Evolutionary conservation across 2,113 vertebrate species (phyloP).

Genomic region (Ictalurus punctatus): DNA sequence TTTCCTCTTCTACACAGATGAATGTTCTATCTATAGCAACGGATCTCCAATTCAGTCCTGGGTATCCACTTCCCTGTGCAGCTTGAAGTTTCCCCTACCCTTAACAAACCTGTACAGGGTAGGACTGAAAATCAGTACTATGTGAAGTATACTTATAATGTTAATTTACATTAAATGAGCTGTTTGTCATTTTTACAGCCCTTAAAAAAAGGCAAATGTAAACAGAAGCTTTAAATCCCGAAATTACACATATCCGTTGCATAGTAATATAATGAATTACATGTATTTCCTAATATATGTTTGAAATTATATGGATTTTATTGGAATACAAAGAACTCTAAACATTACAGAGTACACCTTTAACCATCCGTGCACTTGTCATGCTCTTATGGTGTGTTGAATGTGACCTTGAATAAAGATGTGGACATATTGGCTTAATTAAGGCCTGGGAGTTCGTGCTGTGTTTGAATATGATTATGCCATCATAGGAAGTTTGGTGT

Average conservation of each 20-base stretch:
- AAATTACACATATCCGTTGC: neutral
- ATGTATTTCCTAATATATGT: neutral
- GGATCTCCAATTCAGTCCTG: neutral
- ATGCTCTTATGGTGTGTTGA: neutral
- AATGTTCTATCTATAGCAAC: neutral
- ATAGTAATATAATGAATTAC: neutral
- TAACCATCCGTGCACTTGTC: constrained; percentile 12
- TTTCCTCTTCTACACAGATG: neutral
- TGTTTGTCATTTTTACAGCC: neutral
- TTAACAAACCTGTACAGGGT: neutral
- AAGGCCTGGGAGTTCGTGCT: neutral
- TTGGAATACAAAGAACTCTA: neutral
- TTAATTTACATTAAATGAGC: neutral
- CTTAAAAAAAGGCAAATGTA: neutral
- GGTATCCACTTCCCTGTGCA: neutral
- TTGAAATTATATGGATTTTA: neutral
- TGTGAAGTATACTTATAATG: neutral
- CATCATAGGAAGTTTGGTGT: neutral
- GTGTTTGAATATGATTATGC: constrained; percentile 3
- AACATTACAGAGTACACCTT: neutral
- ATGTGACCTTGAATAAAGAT: neutral
- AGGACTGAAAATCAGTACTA: neutral
- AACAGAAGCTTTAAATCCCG: neutral
- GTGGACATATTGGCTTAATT: neutral
- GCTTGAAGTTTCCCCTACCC: no score